phyloP scores from a whole-genome alignment of 1,140 invertebrate genomes.

The Temnothorax nylanderi region DNA sequence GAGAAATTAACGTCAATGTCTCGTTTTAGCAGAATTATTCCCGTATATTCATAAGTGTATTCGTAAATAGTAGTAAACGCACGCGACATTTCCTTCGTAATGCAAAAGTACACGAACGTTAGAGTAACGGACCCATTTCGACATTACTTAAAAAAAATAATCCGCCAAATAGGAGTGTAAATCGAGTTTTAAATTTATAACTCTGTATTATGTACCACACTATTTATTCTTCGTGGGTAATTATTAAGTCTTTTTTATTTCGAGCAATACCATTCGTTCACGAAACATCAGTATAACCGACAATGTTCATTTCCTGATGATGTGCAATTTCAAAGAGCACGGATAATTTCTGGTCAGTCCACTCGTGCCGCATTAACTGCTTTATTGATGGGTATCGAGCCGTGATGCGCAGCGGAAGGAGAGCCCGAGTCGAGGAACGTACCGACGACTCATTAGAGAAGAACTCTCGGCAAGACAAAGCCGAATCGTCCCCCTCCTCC shows the following conservation, averaged over 20 bases:
- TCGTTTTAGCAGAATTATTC: slow-evolving; percentile 45
- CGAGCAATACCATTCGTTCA: not conserved
- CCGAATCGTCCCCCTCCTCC: slow-evolving; percentile 54
- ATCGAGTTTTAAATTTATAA: not conserved
- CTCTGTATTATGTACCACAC: not conserved
- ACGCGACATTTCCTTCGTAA: not conserved
- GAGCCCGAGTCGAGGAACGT: slow-evolving; percentile 52
- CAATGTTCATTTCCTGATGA: not conserved
- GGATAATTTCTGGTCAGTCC: not conserved
- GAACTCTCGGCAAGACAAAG: slow-evolving; percentile 74
- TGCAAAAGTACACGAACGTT: not conserved
- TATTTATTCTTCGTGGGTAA: not conserved
- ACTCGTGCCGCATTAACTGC: slow-evolving; percentile 59
- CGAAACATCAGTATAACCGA: not conserved
- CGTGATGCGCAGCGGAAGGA: slow-evolving; percentile 44
- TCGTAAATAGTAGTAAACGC: not conserved
- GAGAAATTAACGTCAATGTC: slow-evolving; percentile 38
- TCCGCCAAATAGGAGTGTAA: not conserved
- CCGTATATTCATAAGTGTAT: not conserved
- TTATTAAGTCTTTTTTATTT: no score
- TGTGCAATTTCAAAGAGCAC: not conserved
- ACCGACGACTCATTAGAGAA: slow-evolving; percentile 71
- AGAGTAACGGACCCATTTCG: not conserved
- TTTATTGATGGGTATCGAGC: slow-evolving; percentile 72
- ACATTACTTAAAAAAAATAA: not conserved